Conservation (phyloP, 1,140 invertebrate species). For the Scaptodrosophila lebanonensis region DNA sequence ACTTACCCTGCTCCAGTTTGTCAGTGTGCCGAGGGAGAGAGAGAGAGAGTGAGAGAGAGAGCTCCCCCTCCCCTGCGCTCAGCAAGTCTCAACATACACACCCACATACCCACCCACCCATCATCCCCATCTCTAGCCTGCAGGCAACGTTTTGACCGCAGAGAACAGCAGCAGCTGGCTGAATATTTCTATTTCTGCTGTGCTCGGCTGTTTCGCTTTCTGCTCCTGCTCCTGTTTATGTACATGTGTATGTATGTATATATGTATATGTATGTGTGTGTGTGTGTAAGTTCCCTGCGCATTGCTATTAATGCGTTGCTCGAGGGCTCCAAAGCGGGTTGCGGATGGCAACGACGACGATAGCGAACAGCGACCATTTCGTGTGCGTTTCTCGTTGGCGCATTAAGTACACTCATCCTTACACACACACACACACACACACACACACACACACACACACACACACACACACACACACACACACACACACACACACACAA, state of each 20-base stretch:
- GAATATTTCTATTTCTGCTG: slow-evolving; percentile 21
- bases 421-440: background rate
- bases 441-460: slow-evolving; percentile 2
- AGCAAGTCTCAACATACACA: background rate
- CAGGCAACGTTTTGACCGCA: slow-evolving; percentile 20
- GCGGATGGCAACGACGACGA: slow-evolving; percentile 6
- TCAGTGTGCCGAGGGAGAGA: slow-evolving; percentile 18
- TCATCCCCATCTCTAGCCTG: background rate
- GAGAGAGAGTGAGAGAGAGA: background rate
- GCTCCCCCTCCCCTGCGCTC: background rate
- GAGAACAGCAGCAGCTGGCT: slow-evolving; percentile 33
- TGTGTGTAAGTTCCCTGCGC: slow-evolving; percentile 17
- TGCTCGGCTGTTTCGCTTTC: slow-evolving; percentile 22
- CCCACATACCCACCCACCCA: background rate
- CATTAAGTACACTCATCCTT: slow-evolving; percentile 53
- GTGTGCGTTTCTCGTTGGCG: slow-evolving; percentile 63
- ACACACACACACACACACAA: no score
- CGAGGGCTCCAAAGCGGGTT: slow-evolving; percentile 44
- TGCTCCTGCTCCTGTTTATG: background rate
- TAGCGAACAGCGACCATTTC: slow-evolving; percentile 23
- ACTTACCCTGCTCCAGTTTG: slow-evolving; percentile 63
- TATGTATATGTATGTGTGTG: slow-evolving; percentile 3
- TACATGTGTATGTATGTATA: slow-evolving; percentile 16
- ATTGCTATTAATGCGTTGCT: slow-evolving; percentile 63
- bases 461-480: slow-evolving; percentile 24